Evolutionary conservation across 2,113 vertebrate species (phyloP), one percentile per base, ranked within the genome.

Genomic region (Macquaria ambigua): DNA sequence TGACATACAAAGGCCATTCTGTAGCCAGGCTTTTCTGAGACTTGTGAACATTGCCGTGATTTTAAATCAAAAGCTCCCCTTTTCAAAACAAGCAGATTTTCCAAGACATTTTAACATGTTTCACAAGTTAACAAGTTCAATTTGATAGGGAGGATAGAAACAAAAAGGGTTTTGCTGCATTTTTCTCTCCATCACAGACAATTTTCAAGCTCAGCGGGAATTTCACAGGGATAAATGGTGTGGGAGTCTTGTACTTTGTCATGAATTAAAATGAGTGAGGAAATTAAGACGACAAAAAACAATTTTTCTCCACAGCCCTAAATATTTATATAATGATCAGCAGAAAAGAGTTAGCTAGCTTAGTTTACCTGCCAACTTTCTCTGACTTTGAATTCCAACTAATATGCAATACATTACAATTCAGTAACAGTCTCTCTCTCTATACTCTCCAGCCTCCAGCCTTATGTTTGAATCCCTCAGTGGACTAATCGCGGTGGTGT

Each of bases 271-370:
- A 73, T 39, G 46, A 63, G 56, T 3, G n/a, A 21, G 15, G 31
- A 72, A 71, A 77, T 50, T 12, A 74, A 18, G 53, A 82, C 12
- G 50, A 79, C 28, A 74, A 48, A 63, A 34, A 76, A 79, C 18
- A 61, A n/a, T 63, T 56, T 68, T 53, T 39, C 53, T 67, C 20
- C 70, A 11, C 43, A 37, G 63, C 20, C 28, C 10, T 53, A n/a
- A 79, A 74, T 68, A 79, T 68, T 34, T 43, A 14, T 53, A 23
- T 37, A 55, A 79, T 58, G 25, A 62, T 63, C 25, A 23, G 55
- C 37, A 48, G 25, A 50, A 67, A 56, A 23, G 46, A 10, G 12
- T 64, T 10, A 21, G 58, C 46, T 6, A n/a, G 20, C 20, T 59
- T n/a, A 46, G 48, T 37, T 43, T 14, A 56, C 58, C 31, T 23